These are phyloP conservation scores for Eupelmus urozonus DNA, from an alignment of 2,888 invertebrate species.

Conservation along the genomic window DNA sequence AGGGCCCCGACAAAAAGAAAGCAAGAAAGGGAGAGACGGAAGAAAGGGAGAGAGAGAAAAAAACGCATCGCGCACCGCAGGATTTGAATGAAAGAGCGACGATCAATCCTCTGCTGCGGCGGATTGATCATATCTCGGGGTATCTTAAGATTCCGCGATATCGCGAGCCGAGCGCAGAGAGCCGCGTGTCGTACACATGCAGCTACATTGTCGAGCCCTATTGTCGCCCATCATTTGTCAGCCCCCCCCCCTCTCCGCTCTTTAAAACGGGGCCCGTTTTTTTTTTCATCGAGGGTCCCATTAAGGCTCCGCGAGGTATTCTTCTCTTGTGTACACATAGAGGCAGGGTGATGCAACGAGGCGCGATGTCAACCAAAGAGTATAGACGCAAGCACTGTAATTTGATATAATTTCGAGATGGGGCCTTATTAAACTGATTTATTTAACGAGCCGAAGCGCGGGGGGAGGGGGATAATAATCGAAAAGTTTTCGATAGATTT, in stretches of 20 bases:
- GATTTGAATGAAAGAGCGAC: constrained; percentile 65
- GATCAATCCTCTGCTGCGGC: constrained; percentile 64
- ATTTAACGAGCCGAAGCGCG: constrained; percentile 31
- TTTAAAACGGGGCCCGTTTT: constrained; percentile 14
- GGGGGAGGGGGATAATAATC: background rate
- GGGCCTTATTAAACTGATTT: constrained; percentile 39
- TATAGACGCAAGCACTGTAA: background rate
- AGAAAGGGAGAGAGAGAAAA: constrained; percentile 44
- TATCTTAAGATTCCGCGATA: constrained; percentile 67
- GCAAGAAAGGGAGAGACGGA: constrained; percentile 32
- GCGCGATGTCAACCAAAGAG: constrained; percentile 9
- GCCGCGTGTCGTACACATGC: constrained; percentile 65
- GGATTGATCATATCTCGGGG: constrained; percentile 68
- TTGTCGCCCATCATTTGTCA: constrained; percentile 63
- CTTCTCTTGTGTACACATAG: background rate
- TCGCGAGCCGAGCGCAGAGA: constrained; percentile 43
- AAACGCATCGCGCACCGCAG: constrained; percentile 48
- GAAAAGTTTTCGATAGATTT: constrained; percentile 5
- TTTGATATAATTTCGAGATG: constrained; percentile 19
- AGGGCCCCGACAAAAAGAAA: constrained; percentile 43
- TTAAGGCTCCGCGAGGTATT: background rate
- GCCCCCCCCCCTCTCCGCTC: background rate
- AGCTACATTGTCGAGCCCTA: constrained; percentile 65
- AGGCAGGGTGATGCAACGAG: background rate
- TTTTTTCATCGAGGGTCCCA: too few species aligned